A percentile compares a stretch with the other conserved stretches of the same genome.
Conservation (phyloP, 2,797 vertebrate genomes). For the Neoniphon sammara region DNA sequence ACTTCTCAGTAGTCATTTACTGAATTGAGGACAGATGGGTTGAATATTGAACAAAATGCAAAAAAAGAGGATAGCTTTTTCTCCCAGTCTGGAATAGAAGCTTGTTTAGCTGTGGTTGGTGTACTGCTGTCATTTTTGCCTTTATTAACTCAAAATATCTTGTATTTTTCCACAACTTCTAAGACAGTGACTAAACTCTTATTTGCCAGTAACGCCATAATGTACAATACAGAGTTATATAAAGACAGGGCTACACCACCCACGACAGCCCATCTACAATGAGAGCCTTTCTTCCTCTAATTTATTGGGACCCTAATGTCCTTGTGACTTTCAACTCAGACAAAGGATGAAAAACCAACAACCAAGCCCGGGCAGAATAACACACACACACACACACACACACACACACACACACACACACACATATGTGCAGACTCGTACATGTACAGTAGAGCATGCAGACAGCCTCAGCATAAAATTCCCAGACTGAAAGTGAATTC, state of each 20-base stretch:
- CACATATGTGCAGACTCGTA: conserved; percentile 5
- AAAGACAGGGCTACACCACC: conserved; percentile 72
- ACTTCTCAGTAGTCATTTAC: conserved; percentile 73
- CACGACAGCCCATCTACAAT: conserved; percentile 68
- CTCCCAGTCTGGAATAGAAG: conserved; percentile 75
- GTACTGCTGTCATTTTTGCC: conserved; percentile 63
- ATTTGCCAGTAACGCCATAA: conserved; percentile 67
- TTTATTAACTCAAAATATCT: conserved; percentile 76
- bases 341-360: conserved; percentile 75
- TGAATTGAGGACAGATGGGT: conserved; percentile 78
- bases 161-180: conserved; percentile 75
- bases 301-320: conserved; percentile 79
- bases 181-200: conserved; percentile 65
- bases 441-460: conserved; percentile 41
- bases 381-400: conserved; percentile 38
- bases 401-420: conserved; percentile 10
- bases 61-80: conserved; percentile 64
- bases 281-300: conserved; percentile 79
- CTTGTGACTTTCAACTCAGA: conserved; percentile 73
- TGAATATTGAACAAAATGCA: conserved; percentile 75
- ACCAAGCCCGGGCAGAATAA: conserved; percentile 59
- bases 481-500: conserved; percentile 74
- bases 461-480: conserved; percentile 69
- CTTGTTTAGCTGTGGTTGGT: conserved; percentile 73
- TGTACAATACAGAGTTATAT: conserved; percentile 73